A percentile compares a stretch with the other conserved stretches of the same genome.
Conservation (phyloP, 1,140 invertebrate species). For the Trichomalopsis sarcophagae region DNA sequence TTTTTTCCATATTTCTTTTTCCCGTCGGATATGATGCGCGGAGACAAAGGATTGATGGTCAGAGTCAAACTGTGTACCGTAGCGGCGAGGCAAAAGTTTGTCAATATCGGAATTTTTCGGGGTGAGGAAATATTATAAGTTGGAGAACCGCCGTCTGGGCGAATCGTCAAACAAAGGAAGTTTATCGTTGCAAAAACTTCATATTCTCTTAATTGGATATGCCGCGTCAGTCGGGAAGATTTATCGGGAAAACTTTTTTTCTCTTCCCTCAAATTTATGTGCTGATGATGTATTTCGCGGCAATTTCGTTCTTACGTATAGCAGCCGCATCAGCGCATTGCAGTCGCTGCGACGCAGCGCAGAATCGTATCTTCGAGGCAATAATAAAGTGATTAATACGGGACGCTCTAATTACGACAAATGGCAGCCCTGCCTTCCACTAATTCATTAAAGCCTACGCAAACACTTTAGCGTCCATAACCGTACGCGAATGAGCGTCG, state of each 20-base stretch:
- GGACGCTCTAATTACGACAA: constrained; percentile 13
- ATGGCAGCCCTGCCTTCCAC: neutral
- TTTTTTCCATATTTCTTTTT: no score
- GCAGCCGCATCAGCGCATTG: neutral
- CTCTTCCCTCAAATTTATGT: neutral
- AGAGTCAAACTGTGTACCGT: neutral
- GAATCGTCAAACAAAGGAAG: no score
- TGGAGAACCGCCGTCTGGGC: neutral
- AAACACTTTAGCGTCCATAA: neutral
- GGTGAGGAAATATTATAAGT: neutral
- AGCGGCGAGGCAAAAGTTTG: neutral
- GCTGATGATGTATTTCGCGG: neutral
- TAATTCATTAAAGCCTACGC: constrained; percentile 6
- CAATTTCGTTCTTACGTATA: neutral
- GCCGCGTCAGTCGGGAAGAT: neutral
- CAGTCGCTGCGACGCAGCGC: neutral
- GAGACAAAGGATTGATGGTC: neutral
- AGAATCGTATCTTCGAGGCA: constrained; percentile 3
- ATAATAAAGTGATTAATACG: constrained; percentile 42
- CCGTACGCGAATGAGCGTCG: neutral
- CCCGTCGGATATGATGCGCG: no score
- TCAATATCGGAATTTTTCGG: constrained; percentile 10
- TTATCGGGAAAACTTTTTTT: neutral
- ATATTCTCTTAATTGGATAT: neutral
- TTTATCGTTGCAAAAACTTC: neutral